phyloP scores from a whole-genome alignment of 2,888 invertebrate species.

The Hermodice carunculata region DNA sequence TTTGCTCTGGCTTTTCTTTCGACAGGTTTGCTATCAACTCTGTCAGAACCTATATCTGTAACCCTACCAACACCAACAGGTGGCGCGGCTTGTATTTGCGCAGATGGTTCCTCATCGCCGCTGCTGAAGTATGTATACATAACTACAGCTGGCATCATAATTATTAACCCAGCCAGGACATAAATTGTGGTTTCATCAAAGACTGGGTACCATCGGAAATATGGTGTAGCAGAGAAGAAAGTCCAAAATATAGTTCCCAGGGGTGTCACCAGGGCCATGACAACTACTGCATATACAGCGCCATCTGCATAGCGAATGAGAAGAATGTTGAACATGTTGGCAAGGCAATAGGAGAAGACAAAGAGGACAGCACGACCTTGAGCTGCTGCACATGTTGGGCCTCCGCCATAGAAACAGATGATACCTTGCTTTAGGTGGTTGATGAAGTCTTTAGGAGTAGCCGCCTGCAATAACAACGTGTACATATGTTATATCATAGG shows the following conservation, averaged over 20 bases:
- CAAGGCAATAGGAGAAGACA: conserved; percentile 39
- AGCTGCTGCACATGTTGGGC: conserved; percentile 31
- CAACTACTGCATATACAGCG: conserved; percentile 50
- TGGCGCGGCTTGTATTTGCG: no score
- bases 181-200: conserved; percentile 50
- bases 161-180: conserved; percentile 44
- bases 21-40: no score
- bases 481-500: no score
- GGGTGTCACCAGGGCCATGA: conserved; percentile 50
- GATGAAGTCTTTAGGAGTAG: conserved; percentile 24
- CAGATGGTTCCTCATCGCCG: no score
- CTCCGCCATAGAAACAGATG: conserved; percentile 42
- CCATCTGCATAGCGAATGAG: conserved; percentile 54
- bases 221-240: conserved; percentile 42
- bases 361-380: conserved; percentile 45
- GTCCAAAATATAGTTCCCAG: conserved; percentile 54
- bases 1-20: no score
- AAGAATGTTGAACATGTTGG: conserved; percentile 49
- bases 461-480: conserved; percentile 42
- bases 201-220: conserved; percentile 46
- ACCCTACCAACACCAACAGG: no score
- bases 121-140: conserved; percentile 22
- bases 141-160: conserved; percentile 50
- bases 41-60: no score
- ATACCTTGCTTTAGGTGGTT: conserved; percentile 37